Conservation (phyloP, 1,140 invertebrate genomes). For the Formica exsecta region DNA sequence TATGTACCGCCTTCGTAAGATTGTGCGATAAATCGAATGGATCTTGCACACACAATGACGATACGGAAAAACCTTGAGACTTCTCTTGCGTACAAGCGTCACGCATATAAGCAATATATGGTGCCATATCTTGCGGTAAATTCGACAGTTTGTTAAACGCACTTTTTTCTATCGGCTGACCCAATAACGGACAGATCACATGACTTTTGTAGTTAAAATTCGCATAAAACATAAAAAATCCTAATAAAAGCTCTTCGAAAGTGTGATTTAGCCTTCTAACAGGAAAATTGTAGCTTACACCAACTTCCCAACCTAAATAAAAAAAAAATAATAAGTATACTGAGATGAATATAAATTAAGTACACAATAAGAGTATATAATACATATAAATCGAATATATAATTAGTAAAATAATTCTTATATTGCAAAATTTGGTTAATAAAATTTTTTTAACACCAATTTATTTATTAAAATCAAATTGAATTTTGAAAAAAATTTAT, state of each 20-base stretch:
- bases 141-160: constrained; percentile 69
- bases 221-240: constrained; percentile 86
- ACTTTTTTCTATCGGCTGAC: constrained; percentile 79
- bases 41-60: constrained; percentile 85
- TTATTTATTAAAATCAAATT: neutral
- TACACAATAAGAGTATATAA: neutral
- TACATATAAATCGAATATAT: no score
- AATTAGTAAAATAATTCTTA: neutral
- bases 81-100: constrained; percentile 40
- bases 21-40: constrained; percentile 86
- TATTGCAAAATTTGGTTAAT: neutral
- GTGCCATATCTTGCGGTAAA: constrained; percentile 65
- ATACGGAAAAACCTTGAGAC: constrained; percentile 76
- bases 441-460: neutral
- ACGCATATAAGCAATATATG: constrained; percentile 44
- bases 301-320: constrained; percentile 71
- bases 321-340: neutral
- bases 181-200: constrained; percentile 85
- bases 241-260: constrained; percentile 81
- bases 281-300: constrained; percentile 20
- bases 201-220: constrained; percentile 84
- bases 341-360: neutral
- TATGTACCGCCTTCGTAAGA: constrained; percentile 79
- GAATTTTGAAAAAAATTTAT: constrained; percentile 18
- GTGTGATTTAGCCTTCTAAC: neutral